phyloP scores from a whole-genome alignment of 2,888 invertebrate species.

The Ischnura elegans region DNA sequence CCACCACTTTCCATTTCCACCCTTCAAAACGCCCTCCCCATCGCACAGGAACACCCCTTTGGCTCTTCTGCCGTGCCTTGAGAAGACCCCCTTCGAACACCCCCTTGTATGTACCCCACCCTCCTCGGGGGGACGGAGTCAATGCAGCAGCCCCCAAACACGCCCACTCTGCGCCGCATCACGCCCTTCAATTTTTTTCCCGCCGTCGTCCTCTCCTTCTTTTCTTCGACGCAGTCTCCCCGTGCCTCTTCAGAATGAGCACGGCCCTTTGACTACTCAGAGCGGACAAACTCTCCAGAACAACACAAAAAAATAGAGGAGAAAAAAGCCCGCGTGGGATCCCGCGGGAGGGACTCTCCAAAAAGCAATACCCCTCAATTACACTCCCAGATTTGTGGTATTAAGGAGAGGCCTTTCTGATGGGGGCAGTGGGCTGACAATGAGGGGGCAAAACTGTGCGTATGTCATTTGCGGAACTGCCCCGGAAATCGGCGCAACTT shows the following conservation, averaged over 20 bases:
- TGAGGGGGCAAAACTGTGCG: neutral
- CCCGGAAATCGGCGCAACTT: neutral
- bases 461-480: neutral
- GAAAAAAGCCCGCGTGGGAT: neutral
- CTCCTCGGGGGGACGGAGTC: neutral
- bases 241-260: neutral
- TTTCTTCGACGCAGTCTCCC: neutral
- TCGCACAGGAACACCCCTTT: no score
- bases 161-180: constrained; percentile 37
- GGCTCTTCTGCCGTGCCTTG: no score
- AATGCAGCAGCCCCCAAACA: neutral
- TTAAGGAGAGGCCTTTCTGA: constrained; percentile 21
- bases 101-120: neutral
- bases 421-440: neutral
- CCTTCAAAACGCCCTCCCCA: neutral
- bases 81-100: neutral
- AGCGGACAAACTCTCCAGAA: neutral
- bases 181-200: constrained; percentile 33
- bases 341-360: neutral
- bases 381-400: constrained; percentile 15
- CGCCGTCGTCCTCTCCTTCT: neutral
- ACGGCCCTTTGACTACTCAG: neutral
- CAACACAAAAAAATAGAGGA: neutral
- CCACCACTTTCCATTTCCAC: constrained; percentile 58
- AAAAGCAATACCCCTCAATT: constrained; percentile 49